These are phyloP conservation scores for Drosophila ustulata DNA, from an alignment of 2,888 invertebrate genomes.

Conservation along the genomic window DNA sequence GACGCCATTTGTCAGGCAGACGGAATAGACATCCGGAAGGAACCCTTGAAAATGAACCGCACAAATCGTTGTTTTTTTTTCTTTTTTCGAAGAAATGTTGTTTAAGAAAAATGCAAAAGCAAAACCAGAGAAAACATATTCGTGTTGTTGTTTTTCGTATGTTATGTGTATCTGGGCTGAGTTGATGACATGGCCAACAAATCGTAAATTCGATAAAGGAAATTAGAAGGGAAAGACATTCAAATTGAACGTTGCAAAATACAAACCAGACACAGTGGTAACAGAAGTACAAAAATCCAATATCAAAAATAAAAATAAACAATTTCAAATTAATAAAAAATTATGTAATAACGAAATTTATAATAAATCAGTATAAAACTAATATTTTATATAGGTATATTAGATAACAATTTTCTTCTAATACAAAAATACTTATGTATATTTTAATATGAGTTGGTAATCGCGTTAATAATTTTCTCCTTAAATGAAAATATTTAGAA, in stretches of 20 bases:
- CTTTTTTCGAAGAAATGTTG: constrained; percentile 23
- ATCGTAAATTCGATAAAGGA: constrained; percentile 81
- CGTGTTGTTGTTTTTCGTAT: constrained; percentile 15
- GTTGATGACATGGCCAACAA: constrained; percentile 74
- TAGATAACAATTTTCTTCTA: too few relatives aligned
- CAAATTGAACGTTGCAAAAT: constrained; percentile 39
- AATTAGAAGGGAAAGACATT: constrained; percentile 74
- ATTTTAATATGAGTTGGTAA: too few relatives aligned
- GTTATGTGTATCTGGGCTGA: constrained; percentile 40
- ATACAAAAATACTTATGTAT: too few relatives aligned
- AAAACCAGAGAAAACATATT: constrained; percentile 40
- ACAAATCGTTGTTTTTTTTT: constrained; percentile 58
- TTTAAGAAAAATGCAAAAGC: constrained; percentile 28
- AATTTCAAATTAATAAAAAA: not conserved
- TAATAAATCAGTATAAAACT: too few relatives aligned
- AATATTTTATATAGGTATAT: too few relatives aligned
- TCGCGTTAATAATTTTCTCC: too few relatives aligned
- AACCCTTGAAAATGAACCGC: constrained; percentile 44
- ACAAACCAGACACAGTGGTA: constrained; percentile 34
- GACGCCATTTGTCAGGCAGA: constrained; percentile 40
- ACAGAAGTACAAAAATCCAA: not conserved
- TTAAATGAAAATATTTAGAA: too few relatives aligned
- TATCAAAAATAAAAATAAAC: not conserved
- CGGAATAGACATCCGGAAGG: constrained; percentile 3
- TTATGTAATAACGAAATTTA: too few relatives aligned